Conservation (phyloP, 2,113 vertebrate species). For the Orcinus orca region DNA sequence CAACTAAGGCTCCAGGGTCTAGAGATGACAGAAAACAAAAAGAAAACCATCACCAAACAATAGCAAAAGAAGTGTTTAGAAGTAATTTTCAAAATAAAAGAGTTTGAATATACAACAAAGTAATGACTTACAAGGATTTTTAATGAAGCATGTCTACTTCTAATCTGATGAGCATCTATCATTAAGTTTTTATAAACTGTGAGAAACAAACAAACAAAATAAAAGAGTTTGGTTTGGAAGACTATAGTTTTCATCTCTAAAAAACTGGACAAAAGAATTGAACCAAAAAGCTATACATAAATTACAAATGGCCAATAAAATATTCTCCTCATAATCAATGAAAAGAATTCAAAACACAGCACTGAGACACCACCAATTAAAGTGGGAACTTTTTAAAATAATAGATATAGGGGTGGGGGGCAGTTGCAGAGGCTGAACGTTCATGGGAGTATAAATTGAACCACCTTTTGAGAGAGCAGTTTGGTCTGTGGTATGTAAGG, state of each 20-base stretch:
- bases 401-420: fast-evolving
- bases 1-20: too few species aligned
- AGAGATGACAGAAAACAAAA: background rate
- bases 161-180: background rate
- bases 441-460: background rate
- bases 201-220: too few species aligned
- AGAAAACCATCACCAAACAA: background rate
- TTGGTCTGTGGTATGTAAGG: background rate
- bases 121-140: background rate
- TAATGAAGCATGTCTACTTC: background rate
- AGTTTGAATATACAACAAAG: background rate
- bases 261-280: background rate
- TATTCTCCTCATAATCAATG: background rate
- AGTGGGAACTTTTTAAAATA: background rate
- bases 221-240: background rate
- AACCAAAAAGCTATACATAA: background rate
- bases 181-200: background rate
- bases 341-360: background rate
- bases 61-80: background rate
- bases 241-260: background rate
- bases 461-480: background rate
- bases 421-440: background rate
- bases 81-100: background rate
- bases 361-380: background rate
- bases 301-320: background rate